Evolutionary conservation across 2,113 vertebrate species (phyloP).

Genomic region (Microcebus murinus): DNA sequence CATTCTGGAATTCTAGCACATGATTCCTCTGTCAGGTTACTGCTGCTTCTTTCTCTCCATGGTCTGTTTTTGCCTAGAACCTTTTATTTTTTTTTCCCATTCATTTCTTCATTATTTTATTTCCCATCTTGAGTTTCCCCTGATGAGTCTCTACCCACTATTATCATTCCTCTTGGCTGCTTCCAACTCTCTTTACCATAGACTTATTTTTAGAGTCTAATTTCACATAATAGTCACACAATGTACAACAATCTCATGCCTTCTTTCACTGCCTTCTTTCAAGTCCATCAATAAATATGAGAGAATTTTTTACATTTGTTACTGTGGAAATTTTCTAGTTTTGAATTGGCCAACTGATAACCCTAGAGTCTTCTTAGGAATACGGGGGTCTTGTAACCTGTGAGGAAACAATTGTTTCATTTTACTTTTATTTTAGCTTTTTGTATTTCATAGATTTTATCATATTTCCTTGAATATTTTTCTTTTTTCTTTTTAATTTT

Average conservation of each 20-base stretch:
- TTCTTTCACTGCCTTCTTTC: conserved; percentile 6
- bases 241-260: not conserved
- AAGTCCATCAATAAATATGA: conserved; percentile 24
- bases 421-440: conserved; percentile 29
- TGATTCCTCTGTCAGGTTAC: not conserved
- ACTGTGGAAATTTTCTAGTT: conserved; percentile 10
- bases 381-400: not conserved
- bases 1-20: not conserved
- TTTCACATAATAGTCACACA: not conserved
- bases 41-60: not conserved
- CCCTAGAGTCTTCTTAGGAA: not conserved
- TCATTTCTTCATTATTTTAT: not conserved
- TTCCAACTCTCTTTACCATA: not conserved
- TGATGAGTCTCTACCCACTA: not conserved
- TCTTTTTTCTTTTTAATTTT: too few species aligned
- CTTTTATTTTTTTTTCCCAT: not conserved
- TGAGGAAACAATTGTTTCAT: not conserved
- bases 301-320: conserved; percentile 5
- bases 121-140: not conserved
- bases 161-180: not conserved
- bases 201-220: conserved; percentile 16
- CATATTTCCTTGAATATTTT: not conserved
- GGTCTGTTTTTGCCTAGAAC: not conserved
- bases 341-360: not conserved
- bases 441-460: conserved; percentile 27